These are phyloP conservation scores for Pyrrhopygopsis socrates DNA, from an alignment of 2,888 invertebrate species.

Conservation along the genomic window DNA sequence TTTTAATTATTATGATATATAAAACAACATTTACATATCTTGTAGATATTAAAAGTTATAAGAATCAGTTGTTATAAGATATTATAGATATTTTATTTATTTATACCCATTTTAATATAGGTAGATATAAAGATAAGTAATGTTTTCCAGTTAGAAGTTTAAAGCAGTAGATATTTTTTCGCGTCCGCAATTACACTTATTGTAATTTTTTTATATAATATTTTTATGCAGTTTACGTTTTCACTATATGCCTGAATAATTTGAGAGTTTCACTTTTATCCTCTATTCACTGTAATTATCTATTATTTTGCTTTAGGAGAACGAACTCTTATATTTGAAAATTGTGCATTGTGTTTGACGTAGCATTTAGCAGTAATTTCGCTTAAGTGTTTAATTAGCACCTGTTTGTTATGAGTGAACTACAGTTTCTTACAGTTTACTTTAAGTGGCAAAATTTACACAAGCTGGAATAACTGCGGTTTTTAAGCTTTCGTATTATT, in stretches of 20 bases:
- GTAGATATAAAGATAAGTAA: no score
- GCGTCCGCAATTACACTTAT: background rate
- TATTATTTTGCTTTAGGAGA: background rate
- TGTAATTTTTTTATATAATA: background rate
- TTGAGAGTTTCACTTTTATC: background rate
- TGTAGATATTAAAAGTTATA: no score
- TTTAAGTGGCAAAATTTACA: background rate
- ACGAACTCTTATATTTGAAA: background rate
- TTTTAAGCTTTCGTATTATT: background rate
- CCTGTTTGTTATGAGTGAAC: constrained; percentile 88
- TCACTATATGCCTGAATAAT: background rate
- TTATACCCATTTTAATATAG: no score
- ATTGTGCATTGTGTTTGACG: constrained; percentile 90
- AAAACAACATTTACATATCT: no score
- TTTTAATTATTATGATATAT: no score
- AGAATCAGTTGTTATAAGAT: no score
- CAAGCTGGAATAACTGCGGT: background rate
- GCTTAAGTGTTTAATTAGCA: constrained; percentile 92
- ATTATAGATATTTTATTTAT: no score
- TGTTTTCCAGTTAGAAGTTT: no score
- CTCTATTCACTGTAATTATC: background rate
- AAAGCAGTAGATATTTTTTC: background rate
- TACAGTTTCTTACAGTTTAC: background rate
- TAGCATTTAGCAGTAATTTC: constrained; percentile 90
- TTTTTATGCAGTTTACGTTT: background rate